A percentile compares a stretch with the other conserved stretches of the same genome.
phyloP scores from a whole-genome alignment of 2,113 vertebrate genomes.

The Microtus ochrogaster region DNA sequence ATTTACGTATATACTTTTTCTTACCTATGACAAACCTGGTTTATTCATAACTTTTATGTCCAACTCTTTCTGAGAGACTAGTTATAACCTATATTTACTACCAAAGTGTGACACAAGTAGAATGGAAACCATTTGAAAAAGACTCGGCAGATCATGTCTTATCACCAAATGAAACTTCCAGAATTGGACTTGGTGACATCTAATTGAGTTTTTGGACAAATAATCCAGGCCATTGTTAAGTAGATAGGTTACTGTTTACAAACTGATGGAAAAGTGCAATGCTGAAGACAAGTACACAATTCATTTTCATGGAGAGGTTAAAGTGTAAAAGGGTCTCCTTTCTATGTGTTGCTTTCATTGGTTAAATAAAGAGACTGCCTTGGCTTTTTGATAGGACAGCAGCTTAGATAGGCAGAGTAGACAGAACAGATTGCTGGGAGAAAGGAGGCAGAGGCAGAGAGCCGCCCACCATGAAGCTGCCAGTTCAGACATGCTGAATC shows the following conservation, averaged over 20 bases:
- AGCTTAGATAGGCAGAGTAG: too few relatives aligned
- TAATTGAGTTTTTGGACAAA: background rate
- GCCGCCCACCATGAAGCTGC: too few relatives aligned
- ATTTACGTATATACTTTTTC: background rate
- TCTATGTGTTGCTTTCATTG: too few relatives aligned
- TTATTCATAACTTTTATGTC: accelerated
- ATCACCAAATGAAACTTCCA: background rate
- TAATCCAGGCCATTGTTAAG: background rate
- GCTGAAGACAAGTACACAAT: background rate
- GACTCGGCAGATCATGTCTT: background rate
- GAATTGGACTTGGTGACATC: background rate
- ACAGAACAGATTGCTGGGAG: too few relatives aligned
- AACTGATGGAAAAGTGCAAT: background rate
- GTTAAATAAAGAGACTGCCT: too few relatives aligned
- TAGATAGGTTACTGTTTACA: background rate
- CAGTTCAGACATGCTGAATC: too few relatives aligned
- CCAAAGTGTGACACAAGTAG: background rate
- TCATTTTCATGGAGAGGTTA: background rate
- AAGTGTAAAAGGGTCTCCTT: too few relatives aligned
- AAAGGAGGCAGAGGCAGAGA: too few relatives aligned
- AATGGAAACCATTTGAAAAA: background rate
- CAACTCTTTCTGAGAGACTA: background rate
- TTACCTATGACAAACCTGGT: background rate
- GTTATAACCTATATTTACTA: background rate
- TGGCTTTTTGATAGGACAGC: too few relatives aligned